Evolutionary conservation across 2,888 invertebrate genomes (phyloP), one percentile per base, ranked within the genome.

Genomic region (Unio delphinus): DNA sequence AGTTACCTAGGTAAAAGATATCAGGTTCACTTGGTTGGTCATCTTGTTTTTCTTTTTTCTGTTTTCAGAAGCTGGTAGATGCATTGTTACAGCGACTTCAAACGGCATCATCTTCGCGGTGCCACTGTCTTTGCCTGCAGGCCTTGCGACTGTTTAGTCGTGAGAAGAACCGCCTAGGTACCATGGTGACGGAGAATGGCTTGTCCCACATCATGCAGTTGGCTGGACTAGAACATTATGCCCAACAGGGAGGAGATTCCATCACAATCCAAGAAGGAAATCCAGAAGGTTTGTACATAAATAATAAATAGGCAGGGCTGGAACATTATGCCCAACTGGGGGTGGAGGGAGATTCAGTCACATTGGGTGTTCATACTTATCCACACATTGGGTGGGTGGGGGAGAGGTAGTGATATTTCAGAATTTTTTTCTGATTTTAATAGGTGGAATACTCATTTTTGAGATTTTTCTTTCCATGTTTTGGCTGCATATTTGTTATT

Each of bases 111-210:
- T 79, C 84, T 11, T 69, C 83, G 4, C 71, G 69, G 69, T 80
- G 80, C 64, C 76, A 83, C 66, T 71, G 76, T 45, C 67, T 79
- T 20, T 84, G 86, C 72, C 80, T 89, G 67, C 84, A 87, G 67
- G 83, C 86, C 7, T 71, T 89, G 61, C 80, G 88, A 62, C 84
- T 89, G 61, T 77, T 88, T 66, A 87, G 87, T 66, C 81, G 89
- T 6, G 89, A 89, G 73, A 88, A 88, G 72, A 72, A 77, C n/a
- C 81, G 85, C 64, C 79, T 88, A 59, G 87, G 86, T 57, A 71
- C 79, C 18, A 77, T 88, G 78, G 77, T 82, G 20, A 80, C 82
- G n/a, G 87, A 86, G 26, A 77, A 74, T 56, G 77, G 82, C 15
- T 71, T 89, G 17, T 75, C 74, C 60, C 78, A 83, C 20, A 78